Evolutionary conservation across 1,140 invertebrate species (phyloP).

Genomic region (Sesamia nonagrioides): DNA sequence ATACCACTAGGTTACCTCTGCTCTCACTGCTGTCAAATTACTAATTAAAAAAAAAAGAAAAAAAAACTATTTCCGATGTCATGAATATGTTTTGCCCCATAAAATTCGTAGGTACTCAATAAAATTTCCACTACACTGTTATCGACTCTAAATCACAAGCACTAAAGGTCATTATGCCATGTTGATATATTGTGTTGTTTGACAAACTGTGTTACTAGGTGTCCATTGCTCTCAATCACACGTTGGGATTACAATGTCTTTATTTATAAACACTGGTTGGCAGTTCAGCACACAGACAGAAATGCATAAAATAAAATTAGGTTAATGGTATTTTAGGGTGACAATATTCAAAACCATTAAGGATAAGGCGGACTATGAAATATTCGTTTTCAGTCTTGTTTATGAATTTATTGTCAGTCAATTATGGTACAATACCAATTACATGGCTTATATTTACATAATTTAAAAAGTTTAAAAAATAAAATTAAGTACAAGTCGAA

Average conservation of each 20-base stretch:
- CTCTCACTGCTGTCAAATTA: neutral
- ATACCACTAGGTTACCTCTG: too few relatives aligned
- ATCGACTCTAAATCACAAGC: neutral
- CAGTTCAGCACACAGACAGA: constrained; percentile 29
- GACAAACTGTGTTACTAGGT: constrained; percentile 10
- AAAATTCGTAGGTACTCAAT: constrained; percentile 7
- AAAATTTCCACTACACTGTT: neutral
- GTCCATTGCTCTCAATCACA: constrained; percentile 10
- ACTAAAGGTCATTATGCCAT: constrained; percentile 8
- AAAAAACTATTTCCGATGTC: neutral
- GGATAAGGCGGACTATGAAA: neutral
- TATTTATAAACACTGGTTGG: constrained; percentile 45
- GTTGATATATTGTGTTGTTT: neutral
- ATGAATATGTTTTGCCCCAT: neutral
- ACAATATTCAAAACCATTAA: neutral
- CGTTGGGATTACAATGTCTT: constrained; percentile 42
- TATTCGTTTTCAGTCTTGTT: too few relatives aligned
- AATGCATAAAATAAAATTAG: constrained; percentile 49
- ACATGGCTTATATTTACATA: too few relatives aligned
- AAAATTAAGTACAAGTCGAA: too few relatives aligned
- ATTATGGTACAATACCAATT: too few relatives aligned
- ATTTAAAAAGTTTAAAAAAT: too few relatives aligned
- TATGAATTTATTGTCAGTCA: too few relatives aligned
- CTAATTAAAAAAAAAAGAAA: neutral
- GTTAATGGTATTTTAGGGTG: constrained; percentile 38